These are phyloP conservation scores for Eumacrocentrus americanus DNA, from an alignment of 2,888 invertebrate genomes.

Conservation along the genomic window DNA sequence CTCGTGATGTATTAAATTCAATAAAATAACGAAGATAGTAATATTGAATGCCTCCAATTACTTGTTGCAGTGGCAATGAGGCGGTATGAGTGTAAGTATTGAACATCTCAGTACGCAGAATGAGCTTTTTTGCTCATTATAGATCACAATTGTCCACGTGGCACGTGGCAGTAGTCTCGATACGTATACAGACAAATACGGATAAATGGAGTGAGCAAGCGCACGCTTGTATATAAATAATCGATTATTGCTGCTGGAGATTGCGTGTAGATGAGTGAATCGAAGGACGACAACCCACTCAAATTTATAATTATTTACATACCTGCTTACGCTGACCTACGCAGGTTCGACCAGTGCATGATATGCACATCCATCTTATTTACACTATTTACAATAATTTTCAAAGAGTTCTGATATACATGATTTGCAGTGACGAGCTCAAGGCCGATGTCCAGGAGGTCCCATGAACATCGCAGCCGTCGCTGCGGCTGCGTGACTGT, in stretches of 20 bases:
- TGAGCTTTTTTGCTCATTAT: too few species aligned
- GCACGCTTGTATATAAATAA: not conserved
- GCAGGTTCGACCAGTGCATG: not conserved
- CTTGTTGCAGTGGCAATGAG: too few species aligned
- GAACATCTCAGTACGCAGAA: too few species aligned
- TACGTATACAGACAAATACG: not conserved
- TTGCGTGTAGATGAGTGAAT: too few species aligned
- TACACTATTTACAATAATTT: conserved; percentile 23
- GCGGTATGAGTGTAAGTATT: too few species aligned
- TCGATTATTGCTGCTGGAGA: not conserved
- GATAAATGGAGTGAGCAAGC: not conserved
- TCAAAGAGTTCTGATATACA: not conserved
- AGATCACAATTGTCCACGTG: not conserved
- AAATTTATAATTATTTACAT: conserved; percentile 24
- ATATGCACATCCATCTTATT: conserved; percentile 15
- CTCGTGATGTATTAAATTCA: not conserved
- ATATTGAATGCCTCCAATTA: not conserved
- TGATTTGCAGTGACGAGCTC: conserved; percentile 28
- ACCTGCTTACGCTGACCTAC: not conserved
- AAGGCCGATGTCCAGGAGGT: conserved; percentile 59
- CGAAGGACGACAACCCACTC: not conserved
- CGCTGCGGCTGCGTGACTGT: conserved; percentile 67
- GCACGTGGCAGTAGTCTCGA: not conserved
- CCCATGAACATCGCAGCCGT: conserved; percentile 61
- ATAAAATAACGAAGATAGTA: not conserved